Conservation (phyloP, 1,140 invertebrate genomes). For the Zaprionus lachaisei region DNA sequence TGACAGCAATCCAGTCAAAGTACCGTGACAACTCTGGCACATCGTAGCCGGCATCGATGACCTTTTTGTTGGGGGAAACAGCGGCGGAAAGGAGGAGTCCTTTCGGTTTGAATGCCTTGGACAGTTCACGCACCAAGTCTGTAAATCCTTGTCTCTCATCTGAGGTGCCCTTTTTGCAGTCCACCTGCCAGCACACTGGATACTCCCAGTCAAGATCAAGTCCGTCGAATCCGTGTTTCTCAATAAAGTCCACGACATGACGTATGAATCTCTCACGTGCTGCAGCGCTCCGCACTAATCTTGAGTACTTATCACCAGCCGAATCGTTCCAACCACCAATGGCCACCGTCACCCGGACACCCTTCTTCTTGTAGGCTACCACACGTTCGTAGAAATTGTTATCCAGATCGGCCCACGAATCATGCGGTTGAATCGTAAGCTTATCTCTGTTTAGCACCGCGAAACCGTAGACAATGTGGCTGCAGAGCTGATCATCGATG, state of each 20-base stretch:
- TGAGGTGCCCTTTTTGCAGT: conserved; percentile 90
- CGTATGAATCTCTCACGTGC: conserved; percentile 90
- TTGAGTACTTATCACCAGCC: conserved; percentile 93
- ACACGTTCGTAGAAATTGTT: conserved; percentile 95
- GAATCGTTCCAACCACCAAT: conserved; percentile 96
- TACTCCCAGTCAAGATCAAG: conserved; percentile 96
- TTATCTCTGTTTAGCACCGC: conserved; percentile 92
- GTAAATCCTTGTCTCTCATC: conserved; percentile 92
- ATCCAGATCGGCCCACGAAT: conserved; percentile 94
- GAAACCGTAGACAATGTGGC: conserved; percentile 96
- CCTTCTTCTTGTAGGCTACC: conserved; percentile 89
- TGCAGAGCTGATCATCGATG: conserved; percentile 93
- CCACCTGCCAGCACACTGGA: conserved; percentile 95
- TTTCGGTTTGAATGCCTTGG: conserved; percentile 88
- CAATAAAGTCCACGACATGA: conserved; percentile 91
- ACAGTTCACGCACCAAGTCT: conserved; percentile 89
- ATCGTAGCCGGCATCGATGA: conserved; percentile 93
- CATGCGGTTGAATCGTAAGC: conserved; percentile 92
- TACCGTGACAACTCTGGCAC: conserved; percentile 88
- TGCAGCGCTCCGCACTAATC: conserved; percentile 90
- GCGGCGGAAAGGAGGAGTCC: conserved; percentile 91
- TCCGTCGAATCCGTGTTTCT: conserved; percentile 93
- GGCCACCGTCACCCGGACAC: conserved; percentile 93
- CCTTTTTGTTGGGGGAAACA: conserved; percentile 92
- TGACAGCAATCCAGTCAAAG: conserved; percentile 93